phyloP scores from a whole-genome alignment of 2,113 vertebrate genomes.

The Mormoops blainvillei region DNA sequence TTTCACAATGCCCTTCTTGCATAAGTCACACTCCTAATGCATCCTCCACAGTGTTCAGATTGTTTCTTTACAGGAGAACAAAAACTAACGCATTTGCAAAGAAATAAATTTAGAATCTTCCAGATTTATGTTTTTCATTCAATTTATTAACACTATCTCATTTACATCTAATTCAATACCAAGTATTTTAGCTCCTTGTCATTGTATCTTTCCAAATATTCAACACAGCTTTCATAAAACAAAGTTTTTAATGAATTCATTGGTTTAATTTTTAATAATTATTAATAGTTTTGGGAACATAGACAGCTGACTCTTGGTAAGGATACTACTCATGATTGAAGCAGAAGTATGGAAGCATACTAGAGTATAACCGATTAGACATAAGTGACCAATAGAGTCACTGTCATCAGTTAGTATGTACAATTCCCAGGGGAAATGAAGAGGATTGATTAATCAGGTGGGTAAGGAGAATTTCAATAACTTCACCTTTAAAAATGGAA shows the following conservation, averaged over 20 bases:
- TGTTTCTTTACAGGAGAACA: background rate
- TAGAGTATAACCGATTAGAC: background rate
- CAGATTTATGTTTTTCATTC: background rate
- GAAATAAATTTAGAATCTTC: background rate
- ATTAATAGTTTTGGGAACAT: background rate
- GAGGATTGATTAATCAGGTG: background rate
- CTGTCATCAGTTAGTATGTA: background rate
- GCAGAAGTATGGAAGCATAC: background rate
- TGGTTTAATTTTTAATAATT: constrained; percentile 1
- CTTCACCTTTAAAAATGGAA: background rate
- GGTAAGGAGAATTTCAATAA: background rate
- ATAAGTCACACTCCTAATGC: background rate
- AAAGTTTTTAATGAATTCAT: background rate
- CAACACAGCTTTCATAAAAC: background rate
- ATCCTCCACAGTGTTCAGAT: background rate
- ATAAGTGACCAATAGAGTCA: background rate
- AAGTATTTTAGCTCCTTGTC: background rate
- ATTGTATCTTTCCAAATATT: background rate
- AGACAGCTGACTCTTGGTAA: background rate
- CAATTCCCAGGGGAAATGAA: background rate
- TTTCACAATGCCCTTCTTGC: background rate
- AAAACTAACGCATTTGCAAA: constrained; percentile 19
- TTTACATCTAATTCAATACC: background rate
- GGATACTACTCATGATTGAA: background rate
- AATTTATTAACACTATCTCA: background rate